Evolutionary conservation across 1,140 invertebrate species (phyloP).

Genomic region (Drosophila repleta): DNA sequence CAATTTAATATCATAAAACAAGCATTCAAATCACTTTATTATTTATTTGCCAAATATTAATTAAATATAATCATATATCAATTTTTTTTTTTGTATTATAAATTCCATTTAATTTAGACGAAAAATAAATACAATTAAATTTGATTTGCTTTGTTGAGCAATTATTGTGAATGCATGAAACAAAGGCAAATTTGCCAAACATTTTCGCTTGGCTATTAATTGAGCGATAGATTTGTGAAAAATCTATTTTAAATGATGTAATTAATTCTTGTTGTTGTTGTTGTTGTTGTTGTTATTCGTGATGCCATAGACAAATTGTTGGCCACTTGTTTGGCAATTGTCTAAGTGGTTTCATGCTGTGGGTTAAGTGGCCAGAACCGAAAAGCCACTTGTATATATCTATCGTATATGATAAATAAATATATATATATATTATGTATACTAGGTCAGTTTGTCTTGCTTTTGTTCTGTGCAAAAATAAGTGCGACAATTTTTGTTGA

Average conservation of each 20-base stretch:
- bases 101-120: no score
- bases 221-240: conserved; percentile 25
- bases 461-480: conserved; percentile 36
- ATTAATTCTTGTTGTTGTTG: conserved; percentile 57
- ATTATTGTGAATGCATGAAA: neutral
- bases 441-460: neutral
- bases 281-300: neutral
- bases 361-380: conserved; percentile 32
- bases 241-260: conserved; percentile 63
- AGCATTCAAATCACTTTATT: no score
- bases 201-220: conserved; percentile 13
- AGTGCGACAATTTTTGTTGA: conserved; percentile 55
- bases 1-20: no score
- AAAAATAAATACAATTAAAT: no score
- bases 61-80: no score
- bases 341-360: neutral
- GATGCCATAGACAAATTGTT: conserved; percentile 51
- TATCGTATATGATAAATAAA: neutral
- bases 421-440: conserved; percentile 4
- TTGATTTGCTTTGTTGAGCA: conserved; percentile 1
- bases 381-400: neutral
- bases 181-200: neutral
- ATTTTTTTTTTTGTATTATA: no score
- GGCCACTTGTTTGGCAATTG: conserved; percentile 47
- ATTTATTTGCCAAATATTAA: no score